Evolutionary conservation across 2,113 vertebrate species (phyloP).

Genomic region (Empidonax alnorum): DNA sequence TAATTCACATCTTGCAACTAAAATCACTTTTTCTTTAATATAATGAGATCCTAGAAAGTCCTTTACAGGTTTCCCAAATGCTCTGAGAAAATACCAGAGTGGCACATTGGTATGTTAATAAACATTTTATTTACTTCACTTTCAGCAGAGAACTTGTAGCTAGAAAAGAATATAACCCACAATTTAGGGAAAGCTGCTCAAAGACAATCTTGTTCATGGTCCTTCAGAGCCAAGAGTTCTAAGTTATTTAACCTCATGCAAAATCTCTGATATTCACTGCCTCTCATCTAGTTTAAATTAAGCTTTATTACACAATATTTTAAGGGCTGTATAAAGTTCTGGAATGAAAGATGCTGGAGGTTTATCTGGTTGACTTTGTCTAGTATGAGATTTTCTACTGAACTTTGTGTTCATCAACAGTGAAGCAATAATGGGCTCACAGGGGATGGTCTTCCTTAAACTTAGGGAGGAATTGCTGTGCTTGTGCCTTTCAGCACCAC

Average conservation of each 20-base stretch:
- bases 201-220: not conserved
- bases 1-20: slow-evolving; percentile 13
- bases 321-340: not conserved
- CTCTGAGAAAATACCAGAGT: not conserved
- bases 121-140: not conserved
- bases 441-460: not conserved
- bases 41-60: slow-evolving; percentile 8
- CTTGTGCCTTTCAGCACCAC: not conserved
- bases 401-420: not conserved
- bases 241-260: not conserved
- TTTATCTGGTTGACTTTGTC: not conserved
- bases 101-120: not conserved
- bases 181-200: not conserved
- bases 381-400: not conserved
- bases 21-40: slow-evolving; percentile 36
- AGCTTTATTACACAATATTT: not conserved
- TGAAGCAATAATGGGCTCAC: not conserved
- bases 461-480: not conserved
- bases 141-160: not conserved
- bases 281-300: not conserved
- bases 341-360: not conserved
- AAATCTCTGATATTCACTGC: not conserved
- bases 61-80: not conserved
- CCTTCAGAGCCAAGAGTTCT: not conserved
- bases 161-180: not conserved